phyloP scores from a whole-genome alignment of 2,797 vertebrate genomes.

The Arctocebus calabarensis region DNA sequence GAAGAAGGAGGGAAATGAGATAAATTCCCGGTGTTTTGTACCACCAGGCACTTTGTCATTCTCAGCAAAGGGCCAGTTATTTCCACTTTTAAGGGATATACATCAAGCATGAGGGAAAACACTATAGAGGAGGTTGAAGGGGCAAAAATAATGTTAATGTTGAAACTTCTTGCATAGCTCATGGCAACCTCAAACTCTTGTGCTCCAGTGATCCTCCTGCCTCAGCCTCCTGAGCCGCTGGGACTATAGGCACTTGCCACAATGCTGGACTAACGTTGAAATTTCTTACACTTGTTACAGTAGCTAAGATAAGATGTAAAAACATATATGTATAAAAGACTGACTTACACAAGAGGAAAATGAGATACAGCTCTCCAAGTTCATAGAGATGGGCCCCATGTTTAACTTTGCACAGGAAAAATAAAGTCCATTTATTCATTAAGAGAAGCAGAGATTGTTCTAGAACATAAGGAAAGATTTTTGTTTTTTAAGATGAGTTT shows the following conservation, averaged over 20 bases:
- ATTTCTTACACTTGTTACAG: not conserved
- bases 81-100: fast-evolving
- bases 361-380: too few relatives aligned
- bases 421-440: not conserved
- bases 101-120: not conserved
- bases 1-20: too few relatives aligned
- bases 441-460: not conserved
- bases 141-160: too few relatives aligned
- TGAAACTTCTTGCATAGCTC: too few relatives aligned
- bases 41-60: too few relatives aligned
- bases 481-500: too few relatives aligned
- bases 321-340: not conserved
- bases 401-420: not conserved
- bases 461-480: not conserved
- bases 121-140: not conserved
- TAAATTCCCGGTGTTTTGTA: not conserved
- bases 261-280: too few relatives aligned
- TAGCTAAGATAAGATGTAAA: not conserved
- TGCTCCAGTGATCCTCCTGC: too few relatives aligned
- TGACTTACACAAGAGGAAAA: not conserved
- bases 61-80: not conserved
- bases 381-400: not conserved
- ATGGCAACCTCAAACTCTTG: too few relatives aligned
- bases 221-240: too few relatives aligned
- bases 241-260: too few relatives aligned